These are phyloP conservation scores for Odocoileus hemionus DNA, from an alignment of 2,113 vertebrate genomes.

Conservation along the genomic window DNA sequence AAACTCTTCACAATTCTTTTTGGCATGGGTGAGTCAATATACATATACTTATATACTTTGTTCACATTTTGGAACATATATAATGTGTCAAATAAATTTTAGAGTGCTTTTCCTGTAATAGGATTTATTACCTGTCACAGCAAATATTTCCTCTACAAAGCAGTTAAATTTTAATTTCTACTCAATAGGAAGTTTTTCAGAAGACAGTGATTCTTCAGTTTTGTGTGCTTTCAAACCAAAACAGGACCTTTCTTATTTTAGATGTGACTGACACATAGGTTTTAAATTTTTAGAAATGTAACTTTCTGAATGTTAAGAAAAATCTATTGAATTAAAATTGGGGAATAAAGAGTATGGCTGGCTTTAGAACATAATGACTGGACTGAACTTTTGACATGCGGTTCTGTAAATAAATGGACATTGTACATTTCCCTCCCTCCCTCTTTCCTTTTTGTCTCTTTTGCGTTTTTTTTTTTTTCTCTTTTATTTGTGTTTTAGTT, in stretches of 20 bases:
- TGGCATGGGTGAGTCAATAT: neutral
- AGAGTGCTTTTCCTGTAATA: neutral
- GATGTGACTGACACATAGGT: neutral
- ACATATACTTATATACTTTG: neutral
- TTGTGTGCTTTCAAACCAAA: neutral
- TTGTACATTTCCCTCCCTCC: neutral
- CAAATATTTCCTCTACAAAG: neutral
- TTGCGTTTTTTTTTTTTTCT: neutral
- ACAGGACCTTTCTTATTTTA: neutral
- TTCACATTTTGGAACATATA: neutral
- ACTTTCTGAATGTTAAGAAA: neutral
- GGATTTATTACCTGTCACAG: neutral
- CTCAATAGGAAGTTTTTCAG: neutral
- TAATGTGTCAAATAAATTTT: neutral
- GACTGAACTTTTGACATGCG: neutral
- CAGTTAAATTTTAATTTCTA: neutral
- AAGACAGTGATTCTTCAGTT: neutral
- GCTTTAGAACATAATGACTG: neutral
- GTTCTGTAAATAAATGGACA: neutral
- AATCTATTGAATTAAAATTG: neutral
- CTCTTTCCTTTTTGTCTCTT: neutral
- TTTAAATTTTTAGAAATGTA: neutral
- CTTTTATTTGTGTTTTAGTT: neutral
- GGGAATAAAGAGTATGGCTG: fast-evolving
- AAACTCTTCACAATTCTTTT: neutral